Base-by-base conservation (phyloP, 2,888 invertebrate species). In the Eudasyphora cyanicolor region DNA sequence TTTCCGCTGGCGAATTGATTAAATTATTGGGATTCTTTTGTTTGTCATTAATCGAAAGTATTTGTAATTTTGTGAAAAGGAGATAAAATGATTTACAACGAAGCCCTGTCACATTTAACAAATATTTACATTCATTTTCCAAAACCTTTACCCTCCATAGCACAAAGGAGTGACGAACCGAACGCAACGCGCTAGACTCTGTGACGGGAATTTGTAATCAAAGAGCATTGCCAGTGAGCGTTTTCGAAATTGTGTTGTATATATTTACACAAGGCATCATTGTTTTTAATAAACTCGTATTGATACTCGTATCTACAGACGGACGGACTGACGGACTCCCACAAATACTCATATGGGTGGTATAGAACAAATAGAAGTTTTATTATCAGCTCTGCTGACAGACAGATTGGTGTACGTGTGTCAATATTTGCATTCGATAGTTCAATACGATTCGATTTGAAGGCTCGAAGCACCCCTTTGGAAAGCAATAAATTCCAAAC, bases 401-500 rank as follows among this genome's bases (percentile, higher is more conserved):
- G 79, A 76, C 67, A 76, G 45, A 35, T 73, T 38, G 54, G 21
- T 64, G 38, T 73, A 62, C 38, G 38, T 38, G 38, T 71, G 78
- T 84, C 75, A 84, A 84, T 84, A 84, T 84, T 84, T 79, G 78
- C 81, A 57, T 45, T 82, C 79, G 71, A 79, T 73, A 71, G 38
- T 35, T 62, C 75, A 77, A 27, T 10, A 49, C n/a, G n/a, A n/a
- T n/a, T n/a, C n/a, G n/a, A n/a, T n/a, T n/a, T n/a, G n/a, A 49
- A 64, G 0, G 38, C 67, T 24, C 14, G 17, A 21, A 38, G 24
- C 24, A 67, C 67, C 67, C 67, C 64, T 64, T 64, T 67, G 67
- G 67, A 67, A 27, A 38, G 67, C 38, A 42, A 67, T 67, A 67
- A 67, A 67, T 67, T 42, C 67, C 21, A 21, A 35, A 14, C 67